Conservation (phyloP, 2,888 invertebrate genomes). For the Gibbula magus region DNA sequence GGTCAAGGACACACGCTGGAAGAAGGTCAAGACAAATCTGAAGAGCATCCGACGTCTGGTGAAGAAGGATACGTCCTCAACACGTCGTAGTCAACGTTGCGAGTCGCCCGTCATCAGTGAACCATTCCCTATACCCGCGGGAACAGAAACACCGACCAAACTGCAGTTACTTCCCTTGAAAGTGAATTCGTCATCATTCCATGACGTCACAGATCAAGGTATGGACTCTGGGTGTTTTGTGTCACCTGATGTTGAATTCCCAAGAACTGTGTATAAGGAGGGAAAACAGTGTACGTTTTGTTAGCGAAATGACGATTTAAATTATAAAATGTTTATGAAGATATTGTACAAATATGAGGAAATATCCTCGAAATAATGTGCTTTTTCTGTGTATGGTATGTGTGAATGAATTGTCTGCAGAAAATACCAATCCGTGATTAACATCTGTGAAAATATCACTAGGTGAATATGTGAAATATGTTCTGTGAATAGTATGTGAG, state of each 20-base stretch:
- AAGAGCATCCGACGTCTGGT: background rate
- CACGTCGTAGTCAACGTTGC: background rate
- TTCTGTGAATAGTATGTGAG: too few species aligned
- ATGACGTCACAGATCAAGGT: background rate
- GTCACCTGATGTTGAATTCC: background rate
- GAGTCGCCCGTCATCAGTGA: background rate
- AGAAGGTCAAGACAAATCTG: background rate
- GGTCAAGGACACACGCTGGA: background rate
- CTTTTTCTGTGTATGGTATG: background rate
- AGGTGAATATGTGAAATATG: too few species aligned
- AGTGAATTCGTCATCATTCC: background rate
- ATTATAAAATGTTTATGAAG: background rate
- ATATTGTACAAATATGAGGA: background rate
- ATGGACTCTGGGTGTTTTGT: conserved; percentile 4
- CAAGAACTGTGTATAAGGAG: background rate
- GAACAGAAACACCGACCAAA: background rate
- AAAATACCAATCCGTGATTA: too few species aligned
- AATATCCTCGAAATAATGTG: background rate
- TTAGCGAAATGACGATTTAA: background rate
- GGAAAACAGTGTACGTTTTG: background rate
- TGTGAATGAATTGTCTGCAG: background rate
- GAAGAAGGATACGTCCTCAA: background rate
- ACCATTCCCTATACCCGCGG: background rate
- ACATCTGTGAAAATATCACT: too few species aligned
- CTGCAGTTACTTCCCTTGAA: background rate